These are phyloP conservation scores for Campopleginae sp. DNA, from an alignment of 2,888 invertebrate species.

Conservation along the genomic window DNA sequence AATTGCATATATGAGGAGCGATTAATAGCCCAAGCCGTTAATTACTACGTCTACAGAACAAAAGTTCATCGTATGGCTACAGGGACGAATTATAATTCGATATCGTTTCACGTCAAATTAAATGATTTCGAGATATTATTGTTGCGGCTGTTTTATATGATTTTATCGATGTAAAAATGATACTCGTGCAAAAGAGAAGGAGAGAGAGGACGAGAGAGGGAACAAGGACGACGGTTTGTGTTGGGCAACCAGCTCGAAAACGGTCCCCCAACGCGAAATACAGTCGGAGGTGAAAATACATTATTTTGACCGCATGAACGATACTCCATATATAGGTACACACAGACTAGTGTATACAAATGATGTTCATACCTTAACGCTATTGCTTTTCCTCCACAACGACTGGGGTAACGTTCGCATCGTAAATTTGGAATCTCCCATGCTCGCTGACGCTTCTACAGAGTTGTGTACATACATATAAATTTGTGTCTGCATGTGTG, in stretches of 20 bases:
- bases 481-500: conserved; percentile 3
- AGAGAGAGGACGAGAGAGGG: background rate
- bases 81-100: conserved; percentile 28
- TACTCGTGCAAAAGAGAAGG: conserved; percentile 1
- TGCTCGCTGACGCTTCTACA: conserved; percentile 31
- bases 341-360: background rate
- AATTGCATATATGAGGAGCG: too few species aligned
- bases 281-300: conserved; percentile 66
- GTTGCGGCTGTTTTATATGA: conserved; percentile 38
- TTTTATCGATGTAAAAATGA: conserved; percentile 52
- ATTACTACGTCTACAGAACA: background rate
- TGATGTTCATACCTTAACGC: conserved; percentile 19
- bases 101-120: conserved; percentile 45
- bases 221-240: background rate
- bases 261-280: conserved; percentile 53
- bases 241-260: conserved; percentile 1
- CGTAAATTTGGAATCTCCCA: conserved; percentile 60
- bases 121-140: conserved; percentile 46
- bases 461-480: conserved; percentile 21
- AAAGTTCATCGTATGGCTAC: background rate
- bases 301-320: conserved; percentile 63
- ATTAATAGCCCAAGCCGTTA: too few species aligned
- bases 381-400: conserved; percentile 58
- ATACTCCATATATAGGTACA: conserved; percentile 11
- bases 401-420: conserved; percentile 59